Base-by-base conservation (phyloP, 1,140 invertebrate genomes). In the Pygmarrhopalites habei region DNA sequence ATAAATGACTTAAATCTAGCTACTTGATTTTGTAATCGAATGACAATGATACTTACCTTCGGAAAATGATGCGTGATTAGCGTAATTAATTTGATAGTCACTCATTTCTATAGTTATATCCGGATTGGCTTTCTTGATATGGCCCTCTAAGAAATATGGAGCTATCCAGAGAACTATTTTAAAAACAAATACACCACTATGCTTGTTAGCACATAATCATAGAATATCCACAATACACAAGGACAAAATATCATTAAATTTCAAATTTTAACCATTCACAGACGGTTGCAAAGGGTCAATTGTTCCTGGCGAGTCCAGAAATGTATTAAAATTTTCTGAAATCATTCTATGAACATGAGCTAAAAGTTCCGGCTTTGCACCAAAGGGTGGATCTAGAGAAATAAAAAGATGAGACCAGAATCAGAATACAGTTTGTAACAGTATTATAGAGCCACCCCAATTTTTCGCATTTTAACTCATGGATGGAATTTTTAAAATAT, bases 351-450 rank as follows among this genome's bases (percentile, higher is more conserved):
- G 53, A 21, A 56, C 30, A 41, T 35, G n/a, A 23, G 53, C 10
- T 0, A 62, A 19, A 32, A 62, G 32, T 15, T 28, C 52, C n/a
- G 60, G 60, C 49, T 62, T 62, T 0, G 53, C 60, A 14, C 60
- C 41, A n/a, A 62, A 62, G 21, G 60, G 60, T 26, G 60, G 60
- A 19, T 62, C 60, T 51, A 62, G 53, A 15, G 55, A 25, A 19
- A 62, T 46, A 23, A n/a, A n/a, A n/a, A n/a, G n/a, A n/a, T n/a
- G n/a, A n/a, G n/a, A n/a, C n/a, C n/a, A n/a, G n/a, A n/a, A n/a
- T n/a, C n/a, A n/a, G n/a, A n/a, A n/a, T n/a, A n/a, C n/a, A n/a
- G n/a, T n/a, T n/a, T n/a, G n/a, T n/a, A n/a, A n/a, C n/a, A n/a
- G n/a, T n/a, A n/a, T n/a, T n/a, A n/a, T n/a, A n/a, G n/a, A n/a